Evolutionary conservation across 2,113 vertebrate genomes (phyloP).

Genomic region (Elanoides forficatus): DNA sequence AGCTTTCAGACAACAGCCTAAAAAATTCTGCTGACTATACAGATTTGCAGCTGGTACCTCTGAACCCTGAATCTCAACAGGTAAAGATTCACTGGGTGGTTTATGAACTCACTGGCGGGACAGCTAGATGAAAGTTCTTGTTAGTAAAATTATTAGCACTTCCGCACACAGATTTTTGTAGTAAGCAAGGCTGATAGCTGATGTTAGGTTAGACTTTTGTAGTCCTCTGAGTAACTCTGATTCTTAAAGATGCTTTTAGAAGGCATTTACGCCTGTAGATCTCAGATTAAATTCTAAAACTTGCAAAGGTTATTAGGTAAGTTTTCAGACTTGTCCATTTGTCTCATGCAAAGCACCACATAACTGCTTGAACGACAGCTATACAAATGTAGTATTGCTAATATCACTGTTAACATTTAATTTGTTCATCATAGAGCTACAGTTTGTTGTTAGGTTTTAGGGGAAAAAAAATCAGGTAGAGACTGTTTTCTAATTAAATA

Average conservation of each 20-base stretch:
- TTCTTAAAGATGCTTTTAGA: neutral
- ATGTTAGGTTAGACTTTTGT: neutral
- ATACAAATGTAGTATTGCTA: neutral
- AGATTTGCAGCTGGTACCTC: conserved; percentile 75
- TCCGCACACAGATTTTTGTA: neutral
- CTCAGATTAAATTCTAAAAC: neutral
- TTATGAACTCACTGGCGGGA: neutral
- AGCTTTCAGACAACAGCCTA: conserved; percentile 81
- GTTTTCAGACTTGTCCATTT: neutral
- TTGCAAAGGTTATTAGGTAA: neutral
- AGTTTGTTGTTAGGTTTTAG: neutral
- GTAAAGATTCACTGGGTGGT: conserved; percentile 63
- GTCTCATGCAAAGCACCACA: neutral
- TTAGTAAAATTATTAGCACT: neutral
- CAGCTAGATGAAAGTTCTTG: neutral
- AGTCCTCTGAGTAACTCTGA: neutral
- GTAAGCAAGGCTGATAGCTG: neutral
- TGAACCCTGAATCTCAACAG: conserved; percentile 82
- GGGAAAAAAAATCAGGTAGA: neutral
- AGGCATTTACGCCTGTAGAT: neutral
- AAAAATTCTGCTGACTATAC: conserved; percentile 60
- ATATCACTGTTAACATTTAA: neutral
- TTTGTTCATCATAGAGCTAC: neutral
- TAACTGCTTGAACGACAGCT: neutral
- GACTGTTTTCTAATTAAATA: neutral